Base-by-base conservation (phyloP, 2,113 vertebrate genomes). In the Bujurquina vittata region DNA sequence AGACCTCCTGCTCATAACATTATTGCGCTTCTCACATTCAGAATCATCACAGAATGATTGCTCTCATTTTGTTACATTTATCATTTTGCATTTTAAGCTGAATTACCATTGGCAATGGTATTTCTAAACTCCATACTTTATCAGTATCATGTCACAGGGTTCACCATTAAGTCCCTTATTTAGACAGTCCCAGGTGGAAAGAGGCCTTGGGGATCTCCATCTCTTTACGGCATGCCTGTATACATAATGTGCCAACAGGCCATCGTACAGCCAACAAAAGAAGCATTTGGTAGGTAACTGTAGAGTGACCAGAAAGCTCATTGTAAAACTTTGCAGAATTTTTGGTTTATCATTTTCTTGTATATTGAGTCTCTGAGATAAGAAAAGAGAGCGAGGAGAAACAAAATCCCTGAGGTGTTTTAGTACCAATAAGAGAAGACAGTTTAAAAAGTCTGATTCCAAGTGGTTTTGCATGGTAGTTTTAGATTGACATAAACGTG, bases 231-330 rank as follows among this genome's bases (percentile, higher is more conserved):
- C 31, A 77, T 57, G 52, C 10, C 40, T 54, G 57, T 31, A 5
- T 6, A 31, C 31, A 31, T 5, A 31, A 31, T 75, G 4, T 14
- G 14, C 33, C 20, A 40, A 18, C 20, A 23, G 15, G 33, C 23
- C 22, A 29, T 26, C 46, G 9, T 12, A 26, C 37, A 29, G 49
- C 57, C 11, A 14, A 22, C 54, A 55, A 37, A 63, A 23, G 18
- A 17, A 58, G 18, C 29, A 15, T n/a, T 29, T 10, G 20, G 49
- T 3, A 14, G 37, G 5, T 35, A 55, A 59, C 49, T 78, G 18
- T 35, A 33, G 22, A 73, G 14, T 43, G 84, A 63, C 26, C 31
- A 78, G 7, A 79, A 88, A 84, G 40, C 85, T 60, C 17, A 55
- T 29, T 56, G 57, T 8, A 65, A 74, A 79, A 69, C 61, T 49